Conservation (phyloP, 2,888 invertebrate genomes). For the Philonicus albiceps region DNA sequence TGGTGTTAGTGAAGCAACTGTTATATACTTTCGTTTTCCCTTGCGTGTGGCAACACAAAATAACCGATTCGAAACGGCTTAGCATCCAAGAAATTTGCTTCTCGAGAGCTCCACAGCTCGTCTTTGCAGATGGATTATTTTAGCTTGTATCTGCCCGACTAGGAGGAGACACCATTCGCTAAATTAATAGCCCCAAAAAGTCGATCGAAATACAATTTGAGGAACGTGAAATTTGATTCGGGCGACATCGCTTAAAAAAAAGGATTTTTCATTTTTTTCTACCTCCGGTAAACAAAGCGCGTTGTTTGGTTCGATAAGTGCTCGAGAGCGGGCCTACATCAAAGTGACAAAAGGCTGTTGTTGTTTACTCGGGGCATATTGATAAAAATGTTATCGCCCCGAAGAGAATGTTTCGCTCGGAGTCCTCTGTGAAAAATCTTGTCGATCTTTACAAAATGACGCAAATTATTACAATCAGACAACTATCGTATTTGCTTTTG, state of each 20-base stretch:
- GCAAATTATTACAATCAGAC: constrained; percentile 17
- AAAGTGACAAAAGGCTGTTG: constrained; percentile 21
- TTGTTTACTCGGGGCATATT: constrained; percentile 16
- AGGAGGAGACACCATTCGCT: not conserved
- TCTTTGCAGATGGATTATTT: not conserved
- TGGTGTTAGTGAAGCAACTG: not conserved
- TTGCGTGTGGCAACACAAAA: not conserved
- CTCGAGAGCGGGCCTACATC: not conserved
- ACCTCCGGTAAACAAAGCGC: not conserved
- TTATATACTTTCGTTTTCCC: not conserved
- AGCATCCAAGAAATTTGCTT: not conserved
- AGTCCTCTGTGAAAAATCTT: not conserved
- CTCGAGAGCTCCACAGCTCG: not conserved
- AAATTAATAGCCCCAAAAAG: not conserved
- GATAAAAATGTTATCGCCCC: constrained; percentile 1
- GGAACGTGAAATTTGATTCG: not conserved
- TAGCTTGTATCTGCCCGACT: not conserved
- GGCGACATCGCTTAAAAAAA: not conserved
- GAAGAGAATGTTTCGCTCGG: not conserved
- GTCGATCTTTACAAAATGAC: not conserved
- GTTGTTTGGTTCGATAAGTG: constrained; percentile 10
- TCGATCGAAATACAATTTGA: not conserved
- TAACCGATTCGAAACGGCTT: not conserved
- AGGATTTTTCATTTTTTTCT: not conserved
- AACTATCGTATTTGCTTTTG: not conserved